phyloP scores from a whole-genome alignment of 2,888 invertebrate species.

The Melinaea marsaeus region DNA sequence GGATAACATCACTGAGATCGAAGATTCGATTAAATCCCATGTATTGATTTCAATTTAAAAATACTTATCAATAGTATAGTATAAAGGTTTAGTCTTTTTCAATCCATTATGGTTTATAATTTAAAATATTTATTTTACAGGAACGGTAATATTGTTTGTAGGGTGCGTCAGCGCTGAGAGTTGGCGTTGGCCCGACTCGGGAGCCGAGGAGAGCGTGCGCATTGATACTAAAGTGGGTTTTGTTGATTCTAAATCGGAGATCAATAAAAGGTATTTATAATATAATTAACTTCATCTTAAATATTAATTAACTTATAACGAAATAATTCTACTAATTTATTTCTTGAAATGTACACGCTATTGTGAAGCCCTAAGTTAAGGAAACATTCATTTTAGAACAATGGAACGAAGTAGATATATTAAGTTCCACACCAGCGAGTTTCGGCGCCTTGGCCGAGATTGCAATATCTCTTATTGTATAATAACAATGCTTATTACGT shows the following conservation, averaged over 20 bases:
- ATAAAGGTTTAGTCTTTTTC: too few species aligned
- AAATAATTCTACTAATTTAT: neutral
- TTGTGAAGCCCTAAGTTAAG: neutral
- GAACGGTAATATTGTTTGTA: slow-evolving; percentile 18
- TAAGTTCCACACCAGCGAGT: slow-evolving; percentile 17
- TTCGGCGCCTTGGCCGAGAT: slow-evolving; percentile 51
- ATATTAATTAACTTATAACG: neutral
- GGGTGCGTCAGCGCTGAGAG: slow-evolving; percentile 39
- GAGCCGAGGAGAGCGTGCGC: slow-evolving; percentile 44
- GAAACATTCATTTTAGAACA: slow-evolving; percentile 2
- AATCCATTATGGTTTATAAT: neutral
- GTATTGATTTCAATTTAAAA: neutral
- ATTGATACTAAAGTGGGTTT: slow-evolving; percentile 65
- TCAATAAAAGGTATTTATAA: slow-evolving; percentile 15
- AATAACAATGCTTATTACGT: slow-evolving; percentile 32
- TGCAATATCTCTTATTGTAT: slow-evolving; percentile 28
- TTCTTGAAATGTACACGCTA: neutral
- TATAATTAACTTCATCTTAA: neutral
- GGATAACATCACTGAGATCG: too few species aligned
- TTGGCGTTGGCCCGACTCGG: slow-evolving; percentile 56
- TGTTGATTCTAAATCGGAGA: slow-evolving; percentile 37
- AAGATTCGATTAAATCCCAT: too few species aligned
- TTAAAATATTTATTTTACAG: slow-evolving; percentile 1
- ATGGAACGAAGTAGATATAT: slow-evolving; percentile 4
- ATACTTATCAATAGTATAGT: neutral